Base-by-base conservation (phyloP, 2,113 vertebrate species). In the Hassar affinis region DNA sequence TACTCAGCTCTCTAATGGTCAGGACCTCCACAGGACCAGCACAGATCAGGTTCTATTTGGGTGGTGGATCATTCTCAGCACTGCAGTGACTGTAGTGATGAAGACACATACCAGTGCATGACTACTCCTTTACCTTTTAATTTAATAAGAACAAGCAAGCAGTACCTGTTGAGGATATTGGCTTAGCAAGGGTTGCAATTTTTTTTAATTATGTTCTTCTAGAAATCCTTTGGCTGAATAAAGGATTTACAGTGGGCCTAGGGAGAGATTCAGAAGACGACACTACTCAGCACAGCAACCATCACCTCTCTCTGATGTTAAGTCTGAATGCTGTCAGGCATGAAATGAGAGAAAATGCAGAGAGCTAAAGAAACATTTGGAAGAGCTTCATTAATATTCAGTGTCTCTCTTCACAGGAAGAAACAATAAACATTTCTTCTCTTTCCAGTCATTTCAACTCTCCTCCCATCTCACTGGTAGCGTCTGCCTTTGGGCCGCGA, bases 391-490 rank as follows among this genome's bases (percentile, higher is more conserved):
- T 61, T 77, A 71, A 84, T 78, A 84, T 84, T 81, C 62, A 78
- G 61, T 30, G 61, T 56, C 74, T 56, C 33, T 52, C 27, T 52
- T 83, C 27, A 80, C 27, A 54, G 62, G 51, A 52, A 57, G 52
- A 83, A 83, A 83, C 42, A 66, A 66, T 27, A 86, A 79, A 83
- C 33, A 51, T 59, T 66, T 80, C 47, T 30, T 22, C 56, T 68
- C 59, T 83, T 76, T 76, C 27, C 27, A 66, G 52, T 68, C 51
- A 7, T 74, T 71, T 80, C 22, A 68, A 59, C 79, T 62, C 68
- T 25, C 83, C 71, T 68, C 27, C n/a, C 12, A n/a, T 64, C 75
- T 78, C 51, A 68, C 66, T 61, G 61, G 42, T 79, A 78, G 80
- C n/a, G 8, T 68, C 68, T 72, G 30, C 74, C 56, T 62, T 84